These are phyloP conservation scores for Pristionchus pacificus DNA, from an alignment of 1,140 invertebrate genomes.

Conservation along the genomic window DNA sequence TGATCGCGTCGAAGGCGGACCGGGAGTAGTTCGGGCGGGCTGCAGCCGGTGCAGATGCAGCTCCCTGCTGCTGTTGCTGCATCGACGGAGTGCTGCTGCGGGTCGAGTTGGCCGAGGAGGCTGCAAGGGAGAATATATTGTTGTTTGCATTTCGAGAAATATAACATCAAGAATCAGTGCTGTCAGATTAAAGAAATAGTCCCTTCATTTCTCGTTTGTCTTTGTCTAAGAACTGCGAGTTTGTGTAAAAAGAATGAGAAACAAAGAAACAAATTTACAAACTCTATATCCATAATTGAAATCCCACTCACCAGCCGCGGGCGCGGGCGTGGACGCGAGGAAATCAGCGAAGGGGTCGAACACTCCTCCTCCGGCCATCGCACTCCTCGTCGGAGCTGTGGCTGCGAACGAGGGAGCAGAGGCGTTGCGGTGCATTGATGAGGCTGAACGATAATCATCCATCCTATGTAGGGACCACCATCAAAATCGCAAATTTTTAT, in stretches of 20 bases:
- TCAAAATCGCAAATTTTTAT: too few relatives aligned
- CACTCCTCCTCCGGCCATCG: too few relatives aligned
- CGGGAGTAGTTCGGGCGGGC: conserved; percentile 38
- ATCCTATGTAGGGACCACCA: too few relatives aligned
- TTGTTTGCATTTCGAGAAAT: neutral
- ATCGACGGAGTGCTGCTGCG: conserved; percentile 31
- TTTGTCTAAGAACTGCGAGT: too few relatives aligned
- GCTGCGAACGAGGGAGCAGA: conserved; percentile 32
- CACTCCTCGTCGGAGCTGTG: neutral
- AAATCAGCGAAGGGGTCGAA: conserved; percentile 44
- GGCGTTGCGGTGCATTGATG: conserved; percentile 31
- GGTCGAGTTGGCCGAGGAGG: conserved; percentile 27
- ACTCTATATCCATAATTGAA: too few relatives aligned
- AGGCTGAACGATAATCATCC: conserved; percentile 5
- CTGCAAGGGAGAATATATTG: conserved; percentile 7
- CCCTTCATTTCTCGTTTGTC: too few relatives aligned
- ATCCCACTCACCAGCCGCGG: too few relatives aligned
- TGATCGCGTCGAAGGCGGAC: conserved; percentile 35
- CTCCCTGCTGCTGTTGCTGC: too few relatives aligned
- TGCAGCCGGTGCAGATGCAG: too few relatives aligned
- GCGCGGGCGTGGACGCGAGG: conserved; percentile 13
- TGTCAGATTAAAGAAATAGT: too few relatives aligned
- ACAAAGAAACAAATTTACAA: too few relatives aligned
- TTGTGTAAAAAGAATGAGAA: too few relatives aligned
- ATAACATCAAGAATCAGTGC: neutral